Conservation (phyloP, 2,113 vertebrate species). For the Nansenia antarctica region DNA sequence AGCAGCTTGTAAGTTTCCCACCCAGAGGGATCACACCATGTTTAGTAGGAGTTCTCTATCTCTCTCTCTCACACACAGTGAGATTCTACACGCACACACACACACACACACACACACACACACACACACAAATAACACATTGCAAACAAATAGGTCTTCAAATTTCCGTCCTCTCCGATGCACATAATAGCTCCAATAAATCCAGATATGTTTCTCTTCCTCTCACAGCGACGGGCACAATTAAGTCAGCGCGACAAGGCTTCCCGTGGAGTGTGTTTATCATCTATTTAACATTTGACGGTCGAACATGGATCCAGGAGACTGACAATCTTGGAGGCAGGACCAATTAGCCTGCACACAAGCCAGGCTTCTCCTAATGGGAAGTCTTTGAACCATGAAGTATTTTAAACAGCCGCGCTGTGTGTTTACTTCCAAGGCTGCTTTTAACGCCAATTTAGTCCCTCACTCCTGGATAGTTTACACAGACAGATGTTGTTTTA, state of each 20-base stretch:
- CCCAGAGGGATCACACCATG: no score
- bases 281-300: conserved; percentile 2
- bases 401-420: not conserved
- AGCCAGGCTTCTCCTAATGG: not conserved
- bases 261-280: not conserved
- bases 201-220: not conserved
- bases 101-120: no score
- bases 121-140: not conserved
- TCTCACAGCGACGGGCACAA: not conserved
- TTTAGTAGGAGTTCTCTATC: no score
- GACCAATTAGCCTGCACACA: not conserved
- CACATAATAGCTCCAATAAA: not conserved
- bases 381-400: not conserved
- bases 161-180: not conserved
- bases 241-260: not conserved
- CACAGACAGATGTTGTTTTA: not conserved
- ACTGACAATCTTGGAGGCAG: not conserved
- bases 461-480: not conserved
- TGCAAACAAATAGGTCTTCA: not conserved
- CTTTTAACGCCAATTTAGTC: not conserved
- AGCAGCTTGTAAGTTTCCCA: no score
- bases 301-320: no score
- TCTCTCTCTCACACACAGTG: no score
- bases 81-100: no score
- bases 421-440: not conserved